phyloP scores from a whole-genome alignment of 1,140 invertebrate genomes.

The Trinorchestia longiramus region DNA sequence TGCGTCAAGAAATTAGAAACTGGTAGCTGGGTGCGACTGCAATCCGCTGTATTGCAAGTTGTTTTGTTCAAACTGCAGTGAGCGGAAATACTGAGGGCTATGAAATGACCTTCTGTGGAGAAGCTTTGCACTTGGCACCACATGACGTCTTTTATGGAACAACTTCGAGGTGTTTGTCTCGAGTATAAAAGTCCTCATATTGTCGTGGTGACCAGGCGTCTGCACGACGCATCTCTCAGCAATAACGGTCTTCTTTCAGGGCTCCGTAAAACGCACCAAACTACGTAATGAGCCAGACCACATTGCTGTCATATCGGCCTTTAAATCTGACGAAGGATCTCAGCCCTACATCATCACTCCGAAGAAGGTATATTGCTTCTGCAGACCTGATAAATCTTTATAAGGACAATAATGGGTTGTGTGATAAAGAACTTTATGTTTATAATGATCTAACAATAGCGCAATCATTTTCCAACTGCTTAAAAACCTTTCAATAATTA shows the following conservation, averaged over 20 bases:
- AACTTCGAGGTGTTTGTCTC: constrained; percentile 24
- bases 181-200: constrained; percentile 33
- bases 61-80: background rate
- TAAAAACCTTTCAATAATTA: background rate
- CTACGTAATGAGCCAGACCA: background rate
- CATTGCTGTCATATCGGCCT: background rate
- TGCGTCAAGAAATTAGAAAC: background rate
- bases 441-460: too few relatives aligned
- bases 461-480: background rate
- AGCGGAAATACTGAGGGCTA: background rate
- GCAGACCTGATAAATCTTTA: background rate
- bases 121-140: constrained; percentile 46
- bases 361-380: background rate
- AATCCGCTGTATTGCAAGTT: background rate
- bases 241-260: background rate
- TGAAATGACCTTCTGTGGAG: constrained; percentile 2
- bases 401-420: too few relatives aligned
- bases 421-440: too few relatives aligned
- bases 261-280: constrained; percentile 8
- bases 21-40: background rate
- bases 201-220: background rate
- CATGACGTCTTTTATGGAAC: constrained; percentile 46
- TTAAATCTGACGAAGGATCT: background rate
- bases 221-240: constrained; percentile 9
- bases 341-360: background rate